These are phyloP conservation scores for Zaprionus lineosus DNA, from an alignment of 2,888 invertebrate genomes.

Conservation along the genomic window DNA sequence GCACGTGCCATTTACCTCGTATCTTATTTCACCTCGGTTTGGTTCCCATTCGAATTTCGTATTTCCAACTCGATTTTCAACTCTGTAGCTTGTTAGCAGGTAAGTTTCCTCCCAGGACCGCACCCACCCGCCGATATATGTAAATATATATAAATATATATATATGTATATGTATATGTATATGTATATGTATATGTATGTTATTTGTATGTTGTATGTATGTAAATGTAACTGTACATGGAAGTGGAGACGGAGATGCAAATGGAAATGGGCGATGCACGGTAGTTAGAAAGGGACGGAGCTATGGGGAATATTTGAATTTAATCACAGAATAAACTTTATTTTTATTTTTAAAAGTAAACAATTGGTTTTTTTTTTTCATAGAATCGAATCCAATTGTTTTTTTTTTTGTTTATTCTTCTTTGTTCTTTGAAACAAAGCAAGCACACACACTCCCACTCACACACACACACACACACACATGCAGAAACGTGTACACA, in stretches of 20 bases:
- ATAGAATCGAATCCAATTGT: background rate
- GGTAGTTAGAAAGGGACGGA: background rate
- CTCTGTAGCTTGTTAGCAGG: no score
- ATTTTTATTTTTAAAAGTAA: slow-evolving; percentile 31
- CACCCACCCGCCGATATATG: background rate
- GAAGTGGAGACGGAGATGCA: no score
- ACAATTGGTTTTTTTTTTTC: slow-evolving; percentile 33
- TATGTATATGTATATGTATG: background rate
- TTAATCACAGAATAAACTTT: slow-evolving; percentile 66
- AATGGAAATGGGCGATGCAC: no score
- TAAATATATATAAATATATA: slow-evolving; percentile 2
- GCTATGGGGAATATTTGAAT: slow-evolving; percentile 19
- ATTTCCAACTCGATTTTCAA: no score
- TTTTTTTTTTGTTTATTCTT: background rate
- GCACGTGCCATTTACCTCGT: no score
- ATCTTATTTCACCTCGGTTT: no score
- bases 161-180: background rate
- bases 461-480: no score
- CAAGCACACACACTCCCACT: no score
- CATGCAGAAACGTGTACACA: no score
- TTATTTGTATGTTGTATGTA: background rate
- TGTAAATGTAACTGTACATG: no score
- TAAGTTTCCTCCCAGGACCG: background rate
- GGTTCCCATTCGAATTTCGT: no score
- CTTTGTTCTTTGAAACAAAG: no score